Base-by-base conservation (phyloP, 1,140 invertebrate species). In the Ceratina japonica region DNA sequence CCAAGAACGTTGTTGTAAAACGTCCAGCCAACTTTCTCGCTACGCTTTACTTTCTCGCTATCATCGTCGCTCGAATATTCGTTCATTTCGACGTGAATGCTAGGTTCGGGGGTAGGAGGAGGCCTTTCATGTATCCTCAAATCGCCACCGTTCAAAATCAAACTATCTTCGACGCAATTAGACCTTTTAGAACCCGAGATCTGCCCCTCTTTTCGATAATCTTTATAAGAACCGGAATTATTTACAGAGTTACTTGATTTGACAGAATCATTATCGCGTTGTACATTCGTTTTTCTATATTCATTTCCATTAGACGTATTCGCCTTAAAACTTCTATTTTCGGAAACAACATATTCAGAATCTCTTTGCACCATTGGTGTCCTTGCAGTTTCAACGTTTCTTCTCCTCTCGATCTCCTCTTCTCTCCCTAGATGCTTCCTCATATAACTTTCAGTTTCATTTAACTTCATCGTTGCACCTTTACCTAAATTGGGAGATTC, bases 1-100 rank as follows among this genome's bases (percentile, higher is more conserved):
- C 88, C 91, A 65, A 95, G 93, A 65, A 95, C 93, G 91, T 95
- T 95, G 83, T 95, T 94, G 75, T 95, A 95, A 87, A 95, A 94
- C 2, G 94, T 95, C 93, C 94, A 94, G 72, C 94, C 94, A 79
- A 95, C 91, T 90, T 95, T 93, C 13, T 94, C 93, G 59, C 93
- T 92, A 51, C 77, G 86, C 66, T 91, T 89, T 88, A 92, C 66
- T 84, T 89, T 88, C 16, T 92, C 89, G 74, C 93, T 94, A 66
- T 89, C 91, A 59, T 92, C 92, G 22, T 93, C 92, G 75, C 91
- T 93, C 15, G 93, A 93, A 87, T 94, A 94, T 80, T 95, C 94
- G 73, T 94, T 91, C 84, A 94, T 93, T 85, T 95, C 93, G 59
- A 95, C 92, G 81, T 94, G 94, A 77, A 94, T 92, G 81, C 93